Evolutionary conservation across 2,888 invertebrate genomes (phyloP).

Genomic region (Enchytraeus crypticus): DNA sequence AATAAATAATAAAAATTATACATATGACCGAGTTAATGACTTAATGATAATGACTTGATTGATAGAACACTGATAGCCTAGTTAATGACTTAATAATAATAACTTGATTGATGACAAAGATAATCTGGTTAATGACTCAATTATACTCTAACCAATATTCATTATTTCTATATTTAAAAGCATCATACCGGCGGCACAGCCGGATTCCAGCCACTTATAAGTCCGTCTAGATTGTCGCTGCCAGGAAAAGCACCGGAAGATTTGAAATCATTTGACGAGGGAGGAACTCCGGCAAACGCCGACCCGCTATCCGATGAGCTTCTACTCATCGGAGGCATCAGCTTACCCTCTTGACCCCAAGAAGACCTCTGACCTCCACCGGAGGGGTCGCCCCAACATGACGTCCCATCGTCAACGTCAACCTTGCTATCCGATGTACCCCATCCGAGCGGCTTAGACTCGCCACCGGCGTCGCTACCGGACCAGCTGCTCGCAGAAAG

Average conservation of each 20-base stretch:
- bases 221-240: not conserved
- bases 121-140: not conserved
- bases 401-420: constrained; percentile 11
- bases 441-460: not conserved
- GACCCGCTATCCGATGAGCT: not conserved
- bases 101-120: not conserved
- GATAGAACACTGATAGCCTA: not conserved
- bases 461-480: not conserved
- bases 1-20: not conserved
- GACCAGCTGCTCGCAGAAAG: constrained; percentile 13
- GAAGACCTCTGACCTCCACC: not conserved
- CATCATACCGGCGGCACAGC: constrained; percentile 10
- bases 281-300: not conserved
- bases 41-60: not conserved
- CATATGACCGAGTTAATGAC: not conserved
- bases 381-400: constrained; percentile 10
- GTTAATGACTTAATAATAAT: not conserved
- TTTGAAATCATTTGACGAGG: not conserved
- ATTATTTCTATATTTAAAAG: not conserved
- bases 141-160: not conserved
- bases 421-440: not conserved
- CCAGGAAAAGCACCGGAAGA: not conserved
- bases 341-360: not conserved
- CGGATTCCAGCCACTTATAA: constrained; percentile 8
- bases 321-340: too few relatives aligned